phyloP scores from a whole-genome alignment of 1,140 invertebrate genomes.

The Archegozetes longisetosus region DNA sequence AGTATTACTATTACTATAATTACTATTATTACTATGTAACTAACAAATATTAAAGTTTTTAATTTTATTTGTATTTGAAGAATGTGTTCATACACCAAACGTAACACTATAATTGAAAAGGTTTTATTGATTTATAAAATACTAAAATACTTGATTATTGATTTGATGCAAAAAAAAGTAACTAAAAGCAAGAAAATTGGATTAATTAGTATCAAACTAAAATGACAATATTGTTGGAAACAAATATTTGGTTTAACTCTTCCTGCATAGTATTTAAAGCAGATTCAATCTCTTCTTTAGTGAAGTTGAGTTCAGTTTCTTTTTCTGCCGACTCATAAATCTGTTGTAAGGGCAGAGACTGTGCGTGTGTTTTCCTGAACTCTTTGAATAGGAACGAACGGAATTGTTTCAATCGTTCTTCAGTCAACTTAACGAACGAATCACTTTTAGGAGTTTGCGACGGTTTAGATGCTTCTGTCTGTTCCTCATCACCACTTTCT shows the following conservation, averaged over 20 bases:
- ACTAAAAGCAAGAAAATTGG: no score
- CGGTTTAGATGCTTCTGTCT: constrained; percentile 7
- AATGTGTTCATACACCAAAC: no score
- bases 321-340: constrained; percentile 22
- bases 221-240: constrained; percentile 71
- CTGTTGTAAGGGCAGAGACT: constrained; percentile 28
- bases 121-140: no score
- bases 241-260: constrained; percentile 70
- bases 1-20: no score
- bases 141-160: no score
- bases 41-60: no score
- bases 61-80: no score
- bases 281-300: constrained; percentile 49
- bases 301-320: constrained; percentile 38
- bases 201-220: constrained; percentile 57
- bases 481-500: constrained; percentile 3
- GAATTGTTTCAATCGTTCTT: constrained; percentile 26
- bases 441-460: neutral
- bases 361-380: constrained; percentile 31
- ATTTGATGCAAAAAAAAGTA: no score
- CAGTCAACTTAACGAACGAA: neutral
- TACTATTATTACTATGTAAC: no score
- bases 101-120: no score
- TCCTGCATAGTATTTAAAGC: constrained; percentile 68
- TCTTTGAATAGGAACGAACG: constrained; percentile 29